These are phyloP conservation scores for Falco biarmicus DNA, from an alignment of 2,797 vertebrate species.

Conservation along the genomic window DNA sequence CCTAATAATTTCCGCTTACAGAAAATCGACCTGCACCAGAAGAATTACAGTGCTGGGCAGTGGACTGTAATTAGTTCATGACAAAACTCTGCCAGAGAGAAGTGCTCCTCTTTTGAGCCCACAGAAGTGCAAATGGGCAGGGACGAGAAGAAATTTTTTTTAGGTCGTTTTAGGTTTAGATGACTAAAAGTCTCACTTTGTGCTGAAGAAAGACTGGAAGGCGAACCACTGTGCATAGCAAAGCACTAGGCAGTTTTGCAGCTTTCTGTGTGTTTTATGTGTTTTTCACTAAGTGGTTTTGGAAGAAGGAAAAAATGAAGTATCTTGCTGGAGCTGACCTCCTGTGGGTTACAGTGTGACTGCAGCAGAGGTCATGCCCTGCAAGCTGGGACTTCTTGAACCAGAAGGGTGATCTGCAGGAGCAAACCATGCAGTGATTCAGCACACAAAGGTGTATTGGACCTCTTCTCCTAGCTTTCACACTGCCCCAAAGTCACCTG, in stretches of 20 bases:
- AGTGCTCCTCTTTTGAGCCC: not conserved
- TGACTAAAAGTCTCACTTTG: not conserved
- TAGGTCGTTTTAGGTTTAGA: not conserved
- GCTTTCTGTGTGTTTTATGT: not conserved
- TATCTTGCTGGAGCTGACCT: not conserved
- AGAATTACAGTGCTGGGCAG: not conserved
- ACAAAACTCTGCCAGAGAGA: not conserved
- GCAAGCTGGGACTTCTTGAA: not conserved
- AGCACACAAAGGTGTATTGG: not conserved
- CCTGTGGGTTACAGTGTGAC: not conserved
- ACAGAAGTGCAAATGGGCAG: not conserved
- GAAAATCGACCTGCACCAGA: not conserved
- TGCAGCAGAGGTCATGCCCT: not conserved
- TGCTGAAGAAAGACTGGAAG: not conserved
- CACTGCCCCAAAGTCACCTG: not conserved
- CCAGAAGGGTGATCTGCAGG: not conserved
- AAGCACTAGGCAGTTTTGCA: not conserved
- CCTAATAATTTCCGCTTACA: not conserved
- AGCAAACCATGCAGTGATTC: not conserved
- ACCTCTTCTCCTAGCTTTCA: not conserved
- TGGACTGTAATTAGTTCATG: not conserved
- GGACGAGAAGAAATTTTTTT: not conserved
- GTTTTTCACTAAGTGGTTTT: not conserved
- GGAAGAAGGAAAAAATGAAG: not conserved
- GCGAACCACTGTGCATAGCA: not conserved